Base-by-base conservation (phyloP, 2,113 vertebrate genomes). In the Ceratotherium simum region DNA sequence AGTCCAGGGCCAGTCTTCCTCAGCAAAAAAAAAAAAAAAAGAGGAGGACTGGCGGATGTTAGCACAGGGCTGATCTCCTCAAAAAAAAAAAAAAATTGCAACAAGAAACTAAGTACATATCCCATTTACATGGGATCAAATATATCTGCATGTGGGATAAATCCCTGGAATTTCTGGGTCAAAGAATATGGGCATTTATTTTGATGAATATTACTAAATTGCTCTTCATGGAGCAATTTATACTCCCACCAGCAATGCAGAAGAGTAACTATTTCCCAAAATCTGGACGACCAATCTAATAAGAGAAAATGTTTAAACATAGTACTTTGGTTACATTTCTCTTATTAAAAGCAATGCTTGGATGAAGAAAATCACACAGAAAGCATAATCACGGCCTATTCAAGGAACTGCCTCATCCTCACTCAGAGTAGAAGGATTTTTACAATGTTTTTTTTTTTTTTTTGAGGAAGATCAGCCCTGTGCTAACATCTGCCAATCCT, bases 141-240 rank as follows among this genome's bases (percentile, higher is more conserved):
- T 73, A 89, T 6, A 83, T 48, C 27, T 95, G 5, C 36, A 56
- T 67, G 5, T 70, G 25, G 54, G 31, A 93, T 81, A 78, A 97
- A 95, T 89, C 65, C 14, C 56, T 78, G 3, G 54, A 79, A 91
- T 80, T 96, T 95, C 76, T 60, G 12, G 12, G 18, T 88, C 60
- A 94, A 79, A 94, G 42, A 90, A 91, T 56, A 88, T 10, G 6
- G 36, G 65, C 36, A 58, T 82, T 82, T 91, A 81, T 83, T 95
- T 72, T 65, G 18, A 84, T 10, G 48, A 6, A 33, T 60, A 88
- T 54, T 89, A 85, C n/a, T 48, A 90, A 93, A 64, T 36, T 85
- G 27, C 4, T 89, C 46, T 90, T 91, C 16, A 17, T 39, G 54
- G 18, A 83, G 36, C 29, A 83, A 62, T 79, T n/a, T 69, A 89